Evolutionary conservation across 1,140 invertebrate genomes (phyloP).

Genomic region (Zaprionus africanus): DNA sequence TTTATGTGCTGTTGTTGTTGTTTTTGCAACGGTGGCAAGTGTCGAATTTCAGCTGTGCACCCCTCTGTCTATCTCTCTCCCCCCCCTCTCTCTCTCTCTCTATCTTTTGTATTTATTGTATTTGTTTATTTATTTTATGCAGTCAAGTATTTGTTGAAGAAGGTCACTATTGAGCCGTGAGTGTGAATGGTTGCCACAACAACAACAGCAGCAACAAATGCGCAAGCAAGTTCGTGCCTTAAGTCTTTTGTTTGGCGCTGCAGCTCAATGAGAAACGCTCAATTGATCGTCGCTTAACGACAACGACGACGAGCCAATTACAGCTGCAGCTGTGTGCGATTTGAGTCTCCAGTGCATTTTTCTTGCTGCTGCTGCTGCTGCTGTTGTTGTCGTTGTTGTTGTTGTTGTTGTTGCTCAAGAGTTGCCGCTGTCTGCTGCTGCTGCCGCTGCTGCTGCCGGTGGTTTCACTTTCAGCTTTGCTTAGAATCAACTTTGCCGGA

Average conservation of each 20-base stretch:
- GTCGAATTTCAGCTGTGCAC: slow-evolving; percentile 3
- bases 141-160: slow-evolving; percentile 42
- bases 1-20: slow-evolving; percentile 50
- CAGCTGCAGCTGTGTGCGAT: slow-evolving; percentile 1
- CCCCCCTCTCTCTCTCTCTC: too few species aligned
- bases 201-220: neutral
- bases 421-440: slow-evolving; percentile 26
- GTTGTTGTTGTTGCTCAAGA: slow-evolving; percentile 49
- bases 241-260: slow-evolving; percentile 66
- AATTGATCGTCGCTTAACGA: slow-evolving; percentile 24
- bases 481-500: slow-evolving; percentile 61
- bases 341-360: slow-evolving; percentile 20
- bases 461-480: slow-evolving; percentile 76
- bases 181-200: slow-evolving; percentile 30
- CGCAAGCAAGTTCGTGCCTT: slow-evolving; percentile 79
- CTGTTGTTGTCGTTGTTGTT: slow-evolving; percentile 18
- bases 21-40: slow-evolving; percentile 25
- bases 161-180: slow-evolving; percentile 62
- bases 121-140: slow-evolving; percentile 40
- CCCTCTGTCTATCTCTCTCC: neutral
- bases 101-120: slow-evolving; percentile 18
- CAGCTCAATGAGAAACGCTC: slow-evolving; percentile 52
- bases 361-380: slow-evolving; percentile 47
- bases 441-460: slow-evolving; percentile 15
- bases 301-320: slow-evolving; percentile 19